Conservation (phyloP, 2,797 vertebrate genomes). For the Erethizon dorsatum region DNA sequence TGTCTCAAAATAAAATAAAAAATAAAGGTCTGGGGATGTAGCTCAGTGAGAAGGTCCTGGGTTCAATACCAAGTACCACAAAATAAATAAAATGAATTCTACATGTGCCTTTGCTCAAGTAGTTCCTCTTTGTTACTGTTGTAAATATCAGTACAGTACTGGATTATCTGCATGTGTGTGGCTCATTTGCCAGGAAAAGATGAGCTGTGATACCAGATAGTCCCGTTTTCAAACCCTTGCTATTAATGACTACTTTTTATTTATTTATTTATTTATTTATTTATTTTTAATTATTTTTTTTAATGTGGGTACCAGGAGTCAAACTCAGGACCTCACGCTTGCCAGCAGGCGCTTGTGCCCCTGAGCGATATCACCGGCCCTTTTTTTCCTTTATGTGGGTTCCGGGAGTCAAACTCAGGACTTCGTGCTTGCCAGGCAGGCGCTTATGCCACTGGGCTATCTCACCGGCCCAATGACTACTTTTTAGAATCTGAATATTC, state of each 20-base stretch:
- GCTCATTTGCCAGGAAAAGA: constrained; percentile 42
- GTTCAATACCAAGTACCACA: not conserved
- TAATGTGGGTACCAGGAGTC: no score
- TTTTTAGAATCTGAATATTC: not conserved
- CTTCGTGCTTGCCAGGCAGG: no score
- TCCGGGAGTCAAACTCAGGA: no score
- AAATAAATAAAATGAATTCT: constrained; percentile 41
- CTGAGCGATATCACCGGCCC: no score
- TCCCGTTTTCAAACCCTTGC: constrained; percentile 48
- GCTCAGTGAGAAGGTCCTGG: not conserved
- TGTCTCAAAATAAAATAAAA: not conserved
- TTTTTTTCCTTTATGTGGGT: no score
- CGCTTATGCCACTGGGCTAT: no score
- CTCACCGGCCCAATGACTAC: not conserved
- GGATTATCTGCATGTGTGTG: constrained; percentile 2
- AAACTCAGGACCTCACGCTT: no score
- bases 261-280: no score
- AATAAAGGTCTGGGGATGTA: not conserved
- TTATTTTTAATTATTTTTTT: no score
- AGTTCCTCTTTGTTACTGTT: constrained; percentile 51
- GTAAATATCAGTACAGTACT: constrained; percentile 2
- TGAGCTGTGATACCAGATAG: not conserved
- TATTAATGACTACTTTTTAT: constrained; percentile 53
- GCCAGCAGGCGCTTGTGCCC: no score
- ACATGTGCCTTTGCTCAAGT: constrained; percentile 26